Evolutionary conservation across 2,113 vertebrate species (phyloP), one percentile per base, ranked within the genome.

Genomic region (Chloropsis hardwickii): DNA sequence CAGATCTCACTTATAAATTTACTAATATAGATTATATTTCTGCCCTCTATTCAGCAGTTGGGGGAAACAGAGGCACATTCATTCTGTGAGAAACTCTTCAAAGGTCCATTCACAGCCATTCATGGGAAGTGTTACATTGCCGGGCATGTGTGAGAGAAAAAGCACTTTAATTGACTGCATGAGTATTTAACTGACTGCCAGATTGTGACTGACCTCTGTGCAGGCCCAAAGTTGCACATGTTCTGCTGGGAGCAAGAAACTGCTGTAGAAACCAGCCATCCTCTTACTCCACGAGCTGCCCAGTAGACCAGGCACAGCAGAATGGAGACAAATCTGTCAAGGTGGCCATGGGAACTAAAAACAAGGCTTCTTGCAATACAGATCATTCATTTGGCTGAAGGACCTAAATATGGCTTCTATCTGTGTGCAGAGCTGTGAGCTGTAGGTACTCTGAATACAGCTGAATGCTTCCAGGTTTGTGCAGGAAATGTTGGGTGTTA

Each of bases 31-130:
- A 92, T 90, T 82, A 51, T 51, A 56, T 86, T 94, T 87, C 73
- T 94, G 90, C 87, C 91, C 71, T 86, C 79, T 88, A 3, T 94
- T 93, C 81, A 69, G 82, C 39, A 27, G 67, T 44, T 87, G 58
- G n/a, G 51, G 35, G 66, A 92, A 95, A 96, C 93, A 97, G 96
- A 95, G 84, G 92, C 82, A 74, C 88, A 94, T 96, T 96, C 79
- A 96, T 95, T 83, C 93, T 92, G 71, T 93, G 87, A 86, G 92
- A 95, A 93, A 60, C 76, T 92, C 94, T 91, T 96, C 85, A 95
- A 94, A 94, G 76, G 56, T 90, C 92, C 85, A 86, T 91, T 97
- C 96, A 96, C 90, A 96, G 67, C 67, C 90, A 74, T 88, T 93
- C 82, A 70, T 90, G 85, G 88, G 88, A 94, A 96, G 92, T 71